Conservation (phyloP, 1,140 invertebrate species). For the Pseudobourletiella spinata region DNA sequence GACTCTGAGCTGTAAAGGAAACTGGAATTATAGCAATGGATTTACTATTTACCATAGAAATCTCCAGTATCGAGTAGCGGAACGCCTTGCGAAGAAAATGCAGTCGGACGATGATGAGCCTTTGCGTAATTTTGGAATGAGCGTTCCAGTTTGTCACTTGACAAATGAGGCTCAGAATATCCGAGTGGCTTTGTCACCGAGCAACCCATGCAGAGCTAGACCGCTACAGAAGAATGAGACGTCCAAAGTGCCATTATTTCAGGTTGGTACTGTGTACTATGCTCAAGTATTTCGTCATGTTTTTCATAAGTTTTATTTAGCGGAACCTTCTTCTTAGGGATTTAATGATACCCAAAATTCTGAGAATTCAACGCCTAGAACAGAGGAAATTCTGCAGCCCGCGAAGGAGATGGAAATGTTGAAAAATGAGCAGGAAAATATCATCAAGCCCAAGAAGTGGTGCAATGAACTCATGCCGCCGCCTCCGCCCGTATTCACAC, state of each 20-base stretch:
- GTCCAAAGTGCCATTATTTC: not conserved
- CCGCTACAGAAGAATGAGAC: not conserved
- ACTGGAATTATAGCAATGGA: not conserved
- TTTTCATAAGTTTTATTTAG: not conserved
- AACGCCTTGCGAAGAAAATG: not conserved
- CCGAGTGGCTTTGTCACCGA: slow-evolving; percentile 9
- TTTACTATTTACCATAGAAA: not conserved
- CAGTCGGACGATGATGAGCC: not conserved
- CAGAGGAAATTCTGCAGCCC: too few species aligned
- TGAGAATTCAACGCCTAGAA: not conserved
- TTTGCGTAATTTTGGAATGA: slow-evolving; percentile 20
- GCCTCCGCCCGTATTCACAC: not conserved
- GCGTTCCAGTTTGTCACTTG: slow-evolving; percentile 14
- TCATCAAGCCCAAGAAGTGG: slow-evolving; percentile 16
- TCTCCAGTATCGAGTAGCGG: slow-evolving; percentile 15
- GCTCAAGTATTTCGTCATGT: not conserved
- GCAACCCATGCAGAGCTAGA: slow-evolving; percentile 6
- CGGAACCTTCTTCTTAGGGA: not conserved
- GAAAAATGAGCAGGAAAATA: slow-evolving; percentile 16
- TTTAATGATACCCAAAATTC: not conserved
- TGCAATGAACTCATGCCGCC: not conserved
- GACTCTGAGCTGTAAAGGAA: not conserved
- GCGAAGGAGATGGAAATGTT: not conserved
- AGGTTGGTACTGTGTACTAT: too few species aligned
- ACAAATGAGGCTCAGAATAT: slow-evolving; percentile 21